Percentiles rank a stretch among this genome's conserved stretches.
Conservation (phyloP, 2,888 invertebrate species). For the Drosophila borealis region DNA sequence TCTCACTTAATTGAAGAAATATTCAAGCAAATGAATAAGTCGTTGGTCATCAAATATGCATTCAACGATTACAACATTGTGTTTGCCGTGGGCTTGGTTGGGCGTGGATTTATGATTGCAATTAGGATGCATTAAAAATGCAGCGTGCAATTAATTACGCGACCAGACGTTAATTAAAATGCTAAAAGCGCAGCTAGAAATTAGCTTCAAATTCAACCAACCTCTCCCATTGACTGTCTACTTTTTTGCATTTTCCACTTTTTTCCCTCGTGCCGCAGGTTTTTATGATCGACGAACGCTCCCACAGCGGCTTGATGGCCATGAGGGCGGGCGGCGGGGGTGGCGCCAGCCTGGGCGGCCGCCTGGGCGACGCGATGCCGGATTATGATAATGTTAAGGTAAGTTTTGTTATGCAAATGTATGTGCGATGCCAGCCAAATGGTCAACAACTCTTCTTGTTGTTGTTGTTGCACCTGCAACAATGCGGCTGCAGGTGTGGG, state of each 20-base stretch:
- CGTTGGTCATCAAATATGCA: conserved; percentile 36
- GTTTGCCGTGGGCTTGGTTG: conserved; percentile 6
- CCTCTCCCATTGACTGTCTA: neutral
- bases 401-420: conserved; percentile 78
- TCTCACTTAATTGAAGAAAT: neutral
- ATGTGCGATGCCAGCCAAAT: conserved; percentile 29
- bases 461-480: conserved; percentile 29
- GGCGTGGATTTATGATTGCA: conserved; percentile 42
- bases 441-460: conserved; percentile 53
- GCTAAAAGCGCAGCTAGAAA: conserved; percentile 36
- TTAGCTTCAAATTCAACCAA: conserved; percentile 30
- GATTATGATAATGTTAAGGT: conserved; percentile 91
- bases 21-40: neutral
- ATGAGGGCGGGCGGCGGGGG: conserved; percentile 86
- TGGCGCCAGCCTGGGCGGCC: conserved; percentile 85
- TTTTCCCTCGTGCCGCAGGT: conserved; percentile 68
- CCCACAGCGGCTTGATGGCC: conserved; percentile 86
- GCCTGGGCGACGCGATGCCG: conserved; percentile 86
- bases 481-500: conserved; percentile 5
- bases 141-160: conserved; percentile 37
- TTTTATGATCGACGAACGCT: conserved; percentile 86
- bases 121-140: conserved; percentile 47
- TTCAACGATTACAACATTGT: conserved; percentile 28
- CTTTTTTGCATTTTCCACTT: neutral
- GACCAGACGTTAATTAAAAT: conserved; percentile 40